Evolutionary conservation across 2,888 invertebrate species (phyloP), one percentile per base, ranked within the genome.

Genomic region (Cacoxenus indagator): DNA sequence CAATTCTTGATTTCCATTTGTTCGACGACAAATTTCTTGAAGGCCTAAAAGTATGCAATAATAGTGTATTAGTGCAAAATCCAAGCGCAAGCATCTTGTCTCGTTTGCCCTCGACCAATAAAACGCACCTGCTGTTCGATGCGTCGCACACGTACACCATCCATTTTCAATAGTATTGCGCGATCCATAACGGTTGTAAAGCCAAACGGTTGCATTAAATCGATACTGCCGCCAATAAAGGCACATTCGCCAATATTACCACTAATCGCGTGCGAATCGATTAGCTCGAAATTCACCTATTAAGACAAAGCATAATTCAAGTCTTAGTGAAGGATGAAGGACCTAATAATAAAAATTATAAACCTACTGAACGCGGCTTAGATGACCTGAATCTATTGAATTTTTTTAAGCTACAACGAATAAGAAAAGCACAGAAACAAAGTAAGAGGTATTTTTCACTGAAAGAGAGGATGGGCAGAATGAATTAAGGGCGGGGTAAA

Each of bases 1-100:
- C 93, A 91, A 3, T 92, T 92, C 51, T 90, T 89, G 64, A 95
- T 86, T 73, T 91, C 89, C 73, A 95, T 90, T 74, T 91, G 91
- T 43, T 91, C 90, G 0, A 93, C 91, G 27, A 92, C 91, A 82
- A 95, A 94, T 87, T 94, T 94, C 82, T 95, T 95, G 81, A 95
- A 94, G 1, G 94, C 91, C 87, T 95, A 64, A 27, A 71, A 71
- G 64, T 9, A 51, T 31, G 31, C 31, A 31, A 31, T 31, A 4
- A 31, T n/a, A n/a, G n/a, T n/a, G 31, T 31, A 31, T 31, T 31
- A 31, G 5, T n/a, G n/a, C n/a, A n/a, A n/a, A n/a, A n/a, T n/a
- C n/a, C n/a, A n/a, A n/a, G n/a, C n/a, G n/a, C n/a, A n/a, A n/a
- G n/a, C n/a, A n/a, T n/a, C n/a, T n/a, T n/a, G n/a, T n/a, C n/a